Evolutionary conservation across 2,888 invertebrate genomes (phyloP).

Genomic region (Adineta ricciae): DNA sequence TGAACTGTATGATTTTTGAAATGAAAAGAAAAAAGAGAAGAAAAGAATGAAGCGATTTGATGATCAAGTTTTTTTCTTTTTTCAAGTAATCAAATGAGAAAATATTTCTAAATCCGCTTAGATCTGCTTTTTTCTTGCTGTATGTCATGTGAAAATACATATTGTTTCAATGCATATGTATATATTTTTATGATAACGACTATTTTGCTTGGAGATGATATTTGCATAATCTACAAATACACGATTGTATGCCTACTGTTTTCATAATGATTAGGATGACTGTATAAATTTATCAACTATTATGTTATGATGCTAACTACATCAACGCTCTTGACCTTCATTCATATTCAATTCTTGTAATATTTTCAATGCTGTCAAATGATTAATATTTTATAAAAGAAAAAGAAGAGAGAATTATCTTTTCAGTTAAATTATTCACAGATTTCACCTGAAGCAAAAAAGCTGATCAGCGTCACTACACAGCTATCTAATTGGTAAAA

Average conservation of each 20-base stretch:
- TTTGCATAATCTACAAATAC: background rate
- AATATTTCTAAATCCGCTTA: background rate
- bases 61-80: background rate
- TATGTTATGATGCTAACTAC: background rate
- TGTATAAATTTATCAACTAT: background rate
- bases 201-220: background rate
- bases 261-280: background rate
- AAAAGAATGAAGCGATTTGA: background rate
- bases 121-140: background rate
- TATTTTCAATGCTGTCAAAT: background rate
- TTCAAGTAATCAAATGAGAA: background rate
- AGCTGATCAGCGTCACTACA: background rate
- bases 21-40: background rate
- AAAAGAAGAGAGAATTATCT: background rate
- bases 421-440: background rate
- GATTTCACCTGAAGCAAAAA: background rate
- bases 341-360: background rate
- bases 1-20: too few species aligned
- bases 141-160: background rate
- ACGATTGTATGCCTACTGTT: background rate
- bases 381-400: background rate
- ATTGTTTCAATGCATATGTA: background rate
- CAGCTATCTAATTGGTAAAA: background rate
- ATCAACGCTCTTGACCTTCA: background rate
- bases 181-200: background rate